Conservation (phyloP, 2,113 vertebrate genomes). For the Campylorhamphus procurvoides region DNA sequence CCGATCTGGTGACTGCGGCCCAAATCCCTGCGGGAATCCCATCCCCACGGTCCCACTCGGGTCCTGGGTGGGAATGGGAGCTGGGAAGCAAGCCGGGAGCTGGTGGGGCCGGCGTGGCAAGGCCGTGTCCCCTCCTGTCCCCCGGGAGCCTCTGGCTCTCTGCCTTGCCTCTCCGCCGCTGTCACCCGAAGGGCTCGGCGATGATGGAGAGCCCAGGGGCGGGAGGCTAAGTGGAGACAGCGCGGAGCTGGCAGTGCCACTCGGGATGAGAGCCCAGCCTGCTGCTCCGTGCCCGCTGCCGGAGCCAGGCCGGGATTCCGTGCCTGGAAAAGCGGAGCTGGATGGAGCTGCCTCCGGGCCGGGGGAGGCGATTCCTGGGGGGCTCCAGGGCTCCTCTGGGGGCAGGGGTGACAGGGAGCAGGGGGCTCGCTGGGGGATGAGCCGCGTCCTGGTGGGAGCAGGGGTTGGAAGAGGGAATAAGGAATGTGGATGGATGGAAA, state of each 20-base stretch:
- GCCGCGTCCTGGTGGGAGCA: rapidly evolving
- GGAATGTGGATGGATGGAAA: neutral
- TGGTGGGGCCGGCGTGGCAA: rapidly evolving
- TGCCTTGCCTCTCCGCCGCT: neutral
- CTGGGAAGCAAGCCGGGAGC: neutral
- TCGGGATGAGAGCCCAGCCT: neutral
- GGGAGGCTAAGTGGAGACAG: slow-evolving; percentile 30
- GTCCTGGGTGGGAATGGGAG: neutral
- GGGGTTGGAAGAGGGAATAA: neutral
- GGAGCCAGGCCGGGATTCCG: neutral
- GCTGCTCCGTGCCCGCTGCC: neutral
- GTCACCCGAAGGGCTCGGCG: slow-evolving; percentile 17
- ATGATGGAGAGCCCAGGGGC: slow-evolving; percentile 24
- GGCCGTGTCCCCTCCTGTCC: neutral
- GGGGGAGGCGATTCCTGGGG: neutral
- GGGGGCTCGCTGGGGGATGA: rapidly evolving
- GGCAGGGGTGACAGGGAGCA: neutral
- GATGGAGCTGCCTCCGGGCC: neutral
- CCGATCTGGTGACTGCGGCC: neutral
- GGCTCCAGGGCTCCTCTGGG: neutral
- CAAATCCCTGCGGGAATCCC: neutral
- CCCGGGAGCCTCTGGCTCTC: neutral
- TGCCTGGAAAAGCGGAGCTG: neutral
- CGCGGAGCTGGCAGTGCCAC: neutral
- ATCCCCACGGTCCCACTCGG: rapidly evolving